Evolutionary conservation across 2,797 vertebrate species (phyloP).

Genomic region (Threskiornis aethiopicus): DNA sequence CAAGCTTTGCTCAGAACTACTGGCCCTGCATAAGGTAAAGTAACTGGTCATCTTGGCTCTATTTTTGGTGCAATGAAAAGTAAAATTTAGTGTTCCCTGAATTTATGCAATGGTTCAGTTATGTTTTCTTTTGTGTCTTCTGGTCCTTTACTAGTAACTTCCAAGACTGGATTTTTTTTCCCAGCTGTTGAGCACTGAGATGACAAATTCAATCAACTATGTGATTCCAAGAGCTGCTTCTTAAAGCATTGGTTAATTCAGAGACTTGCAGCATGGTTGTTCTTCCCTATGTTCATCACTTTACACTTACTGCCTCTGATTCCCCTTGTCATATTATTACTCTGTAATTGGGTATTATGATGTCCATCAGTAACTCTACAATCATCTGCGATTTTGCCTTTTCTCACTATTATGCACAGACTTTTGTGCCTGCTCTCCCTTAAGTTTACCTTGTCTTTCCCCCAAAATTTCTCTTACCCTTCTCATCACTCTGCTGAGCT

Average conservation of each 20-base stretch:
- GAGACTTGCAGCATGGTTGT: background rate
- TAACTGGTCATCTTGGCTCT: background rate
- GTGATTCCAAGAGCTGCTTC: background rate
- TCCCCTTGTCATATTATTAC: background rate
- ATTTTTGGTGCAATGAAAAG: background rate
- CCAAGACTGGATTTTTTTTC: background rate
- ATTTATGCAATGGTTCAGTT: background rate
- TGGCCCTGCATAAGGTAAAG: background rate
- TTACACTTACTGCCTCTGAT: background rate
- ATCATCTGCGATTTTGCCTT: background rate
- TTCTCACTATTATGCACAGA: background rate
- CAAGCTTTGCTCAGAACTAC: background rate
- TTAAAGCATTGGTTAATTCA: background rate
- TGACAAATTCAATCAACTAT: background rate
- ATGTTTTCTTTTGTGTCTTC: background rate
- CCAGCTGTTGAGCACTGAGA: background rate
- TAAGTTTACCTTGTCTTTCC: background rate
- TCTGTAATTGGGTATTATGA: background rate
- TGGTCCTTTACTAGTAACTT: background rate
- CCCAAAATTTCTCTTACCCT: background rate
- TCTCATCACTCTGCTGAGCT: background rate
- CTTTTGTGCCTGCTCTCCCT: background rate
- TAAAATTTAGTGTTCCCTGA: background rate
- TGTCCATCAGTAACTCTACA: background rate
- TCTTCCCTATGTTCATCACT: background rate